Evolutionary conservation across 2,888 invertebrate species (phyloP).

Genomic region (Ennomos erosarius): DNA sequence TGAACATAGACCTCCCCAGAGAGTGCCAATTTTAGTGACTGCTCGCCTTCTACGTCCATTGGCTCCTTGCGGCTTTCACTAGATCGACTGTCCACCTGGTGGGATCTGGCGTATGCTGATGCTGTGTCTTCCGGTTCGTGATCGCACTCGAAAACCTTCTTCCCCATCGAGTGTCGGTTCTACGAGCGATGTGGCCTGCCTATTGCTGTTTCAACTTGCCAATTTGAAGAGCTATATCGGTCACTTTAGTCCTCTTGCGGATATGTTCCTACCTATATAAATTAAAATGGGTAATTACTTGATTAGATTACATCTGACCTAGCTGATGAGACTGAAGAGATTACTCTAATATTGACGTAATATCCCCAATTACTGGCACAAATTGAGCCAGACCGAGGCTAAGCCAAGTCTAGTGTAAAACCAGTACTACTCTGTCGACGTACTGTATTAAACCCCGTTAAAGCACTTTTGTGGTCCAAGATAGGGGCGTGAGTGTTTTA

Average conservation of each 20-base stretch:
- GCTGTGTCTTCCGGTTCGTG: too few species aligned
- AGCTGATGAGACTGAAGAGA: slow-evolving; percentile 27
- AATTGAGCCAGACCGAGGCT: slow-evolving; percentile 54
- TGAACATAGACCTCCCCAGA: too few species aligned
- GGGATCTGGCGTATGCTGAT: too few species aligned
- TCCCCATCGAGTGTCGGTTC: too few species aligned
- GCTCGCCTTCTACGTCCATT: too few species aligned
- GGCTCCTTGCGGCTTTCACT: too few species aligned
- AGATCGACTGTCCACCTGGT: too few species aligned
- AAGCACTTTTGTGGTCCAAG: slow-evolving; percentile 52
- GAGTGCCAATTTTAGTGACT: too few species aligned
- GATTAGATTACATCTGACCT: slow-evolving; percentile 20
- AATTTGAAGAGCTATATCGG: too few species aligned
- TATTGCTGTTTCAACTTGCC: too few species aligned
- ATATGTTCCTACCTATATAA: not conserved
- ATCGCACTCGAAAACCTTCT: too few species aligned
- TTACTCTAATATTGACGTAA: slow-evolving; percentile 21
- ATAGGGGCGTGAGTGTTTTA: slow-evolving; percentile 18
- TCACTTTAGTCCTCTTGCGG: not conserved
- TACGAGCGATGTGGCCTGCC: too few species aligned
- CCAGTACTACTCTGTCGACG: slow-evolving; percentile 69
- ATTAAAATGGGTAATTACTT: slow-evolving; percentile 13
- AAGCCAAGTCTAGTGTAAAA: slow-evolving; percentile 67
- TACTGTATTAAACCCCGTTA: slow-evolving; percentile 68
- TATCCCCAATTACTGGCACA: slow-evolving; percentile 51